Percentiles rank a stretch among this genome's conserved stretches.
These are phyloP conservation scores for Tinamus major DNA, from an alignment of 2,797 vertebrate species.

Conservation along the genomic window DNA sequence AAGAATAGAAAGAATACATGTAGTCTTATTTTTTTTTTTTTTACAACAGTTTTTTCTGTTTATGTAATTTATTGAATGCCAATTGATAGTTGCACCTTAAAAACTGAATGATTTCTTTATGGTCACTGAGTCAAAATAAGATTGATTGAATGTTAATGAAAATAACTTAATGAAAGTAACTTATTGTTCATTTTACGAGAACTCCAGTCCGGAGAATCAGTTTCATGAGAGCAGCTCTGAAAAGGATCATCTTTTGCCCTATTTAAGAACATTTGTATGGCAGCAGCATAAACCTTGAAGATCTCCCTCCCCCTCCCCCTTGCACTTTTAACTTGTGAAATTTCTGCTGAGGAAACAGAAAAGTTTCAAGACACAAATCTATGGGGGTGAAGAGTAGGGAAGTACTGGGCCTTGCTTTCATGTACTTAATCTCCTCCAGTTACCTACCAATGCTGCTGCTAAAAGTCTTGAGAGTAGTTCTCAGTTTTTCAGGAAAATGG, in stretches of 20 bases:
- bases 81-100: slow-evolving; percentile 78
- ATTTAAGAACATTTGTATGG: slow-evolving; percentile 33
- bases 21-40: slow-evolving; percentile 55
- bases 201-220: slow-evolving; percentile 54
- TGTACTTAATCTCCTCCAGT: slow-evolving; percentile 61
- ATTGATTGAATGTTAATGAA: slow-evolving; percentile 65
- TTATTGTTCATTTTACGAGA: slow-evolving; percentile 70
- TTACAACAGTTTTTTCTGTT: slow-evolving; percentile 62
- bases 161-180: slow-evolving; percentile 75
- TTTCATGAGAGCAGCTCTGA: slow-evolving; percentile 61
- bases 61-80: slow-evolving; percentile 75
- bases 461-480: not conserved
- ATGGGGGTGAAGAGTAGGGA: slow-evolving; percentile 11
- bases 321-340: slow-evolving; percentile 76
- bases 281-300: slow-evolving; percentile 55
- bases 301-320: slow-evolving; percentile 7
- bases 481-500: slow-evolving; percentile 70
- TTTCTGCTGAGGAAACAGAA: slow-evolving; percentile 68
- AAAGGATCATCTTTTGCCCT: slow-evolving; percentile 51
- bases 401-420: slow-evolving; percentile 55
- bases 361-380: slow-evolving; percentile 45
- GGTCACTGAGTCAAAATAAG: slow-evolving; percentile 68
- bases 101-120: slow-evolving; percentile 67
- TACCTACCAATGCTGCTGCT: slow-evolving; percentile 53
- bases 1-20: slow-evolving; percentile 55